phyloP scores from a whole-genome alignment of 2,888 invertebrate genomes.

The Platycheirus albimanus region DNA sequence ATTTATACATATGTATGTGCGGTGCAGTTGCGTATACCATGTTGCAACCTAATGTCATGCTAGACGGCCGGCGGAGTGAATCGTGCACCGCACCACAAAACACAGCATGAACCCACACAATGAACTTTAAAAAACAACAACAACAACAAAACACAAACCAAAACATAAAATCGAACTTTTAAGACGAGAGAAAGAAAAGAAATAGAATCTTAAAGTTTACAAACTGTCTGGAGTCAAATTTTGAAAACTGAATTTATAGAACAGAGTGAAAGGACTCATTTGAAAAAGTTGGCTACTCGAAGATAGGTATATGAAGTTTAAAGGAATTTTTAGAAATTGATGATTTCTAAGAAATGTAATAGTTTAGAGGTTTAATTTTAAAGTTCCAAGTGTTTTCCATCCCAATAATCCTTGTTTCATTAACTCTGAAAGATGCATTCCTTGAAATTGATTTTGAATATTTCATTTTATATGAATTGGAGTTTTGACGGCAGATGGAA shows the following conservation, averaged over 20 bases:
- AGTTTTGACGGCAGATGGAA: no score
- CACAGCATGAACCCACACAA: not conserved
- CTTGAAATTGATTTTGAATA: no score
- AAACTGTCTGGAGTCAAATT: not conserved
- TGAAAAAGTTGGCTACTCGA: not conserved
- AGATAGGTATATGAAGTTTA: no score
- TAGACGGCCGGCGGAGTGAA: conserved; percentile 3
- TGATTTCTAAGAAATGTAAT: no score
- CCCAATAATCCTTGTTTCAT: no score
- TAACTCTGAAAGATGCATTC: no score
- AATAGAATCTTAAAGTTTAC: not conserved
- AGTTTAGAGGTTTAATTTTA: no score
- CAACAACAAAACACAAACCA: no score
- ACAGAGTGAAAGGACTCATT: not conserved
- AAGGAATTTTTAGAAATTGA: no score
- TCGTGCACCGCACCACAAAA: conserved; percentile 5
- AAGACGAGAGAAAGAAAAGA: not conserved
- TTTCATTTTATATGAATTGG: no score
- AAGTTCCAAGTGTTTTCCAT: no score
- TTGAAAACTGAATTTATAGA: not conserved
- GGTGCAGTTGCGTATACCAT: conserved; percentile 1
- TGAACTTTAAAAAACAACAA: not conserved
- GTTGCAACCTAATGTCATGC: conserved; percentile 22
- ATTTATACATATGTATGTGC: no score
- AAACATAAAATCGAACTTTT: conserved; percentile 12